Evolutionary conservation across 2,797 vertebrate genomes (phyloP).

Genomic region (Pipistrellus pygmaeus): DNA sequence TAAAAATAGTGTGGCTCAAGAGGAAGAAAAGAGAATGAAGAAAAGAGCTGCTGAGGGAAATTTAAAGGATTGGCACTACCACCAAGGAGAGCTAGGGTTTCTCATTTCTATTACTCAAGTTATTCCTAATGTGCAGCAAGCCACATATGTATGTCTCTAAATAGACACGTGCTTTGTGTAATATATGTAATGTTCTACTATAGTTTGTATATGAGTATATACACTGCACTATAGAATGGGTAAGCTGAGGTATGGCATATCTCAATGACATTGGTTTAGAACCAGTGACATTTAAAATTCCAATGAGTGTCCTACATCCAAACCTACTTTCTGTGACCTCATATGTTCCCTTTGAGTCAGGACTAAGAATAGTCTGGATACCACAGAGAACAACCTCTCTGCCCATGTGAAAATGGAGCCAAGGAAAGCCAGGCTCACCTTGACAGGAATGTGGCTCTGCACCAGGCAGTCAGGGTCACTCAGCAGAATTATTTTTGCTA

Average conservation of each 20-base stretch:
- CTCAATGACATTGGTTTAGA: neutral
- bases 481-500: slow-evolving; percentile 18
- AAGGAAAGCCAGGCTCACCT: slow-evolving; percentile 60
- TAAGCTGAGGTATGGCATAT: neutral
- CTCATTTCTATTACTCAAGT: neutral
- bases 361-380: slow-evolving; percentile 66
- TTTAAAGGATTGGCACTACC: neutral
- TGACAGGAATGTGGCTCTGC: slow-evolving; percentile 39
- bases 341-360: slow-evolving; percentile 53
- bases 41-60: neutral
- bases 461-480: slow-evolving; percentile 48
- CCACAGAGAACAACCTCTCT: neutral
- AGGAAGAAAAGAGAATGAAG: neutral
- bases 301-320: neutral
- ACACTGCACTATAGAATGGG: neutral
- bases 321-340: slow-evolving; percentile 60
- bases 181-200: neutral
- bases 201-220: neutral
- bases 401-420: neutral
- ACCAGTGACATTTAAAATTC: slow-evolving; percentile 8
- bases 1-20: neutral
- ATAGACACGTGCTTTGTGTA: neutral
- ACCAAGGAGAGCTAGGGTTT: neutral
- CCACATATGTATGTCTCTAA: neutral
- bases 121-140: neutral